Conservation (phyloP, 1,140 invertebrate species). For the Pseudomyrmex dendroicus region DNA sequence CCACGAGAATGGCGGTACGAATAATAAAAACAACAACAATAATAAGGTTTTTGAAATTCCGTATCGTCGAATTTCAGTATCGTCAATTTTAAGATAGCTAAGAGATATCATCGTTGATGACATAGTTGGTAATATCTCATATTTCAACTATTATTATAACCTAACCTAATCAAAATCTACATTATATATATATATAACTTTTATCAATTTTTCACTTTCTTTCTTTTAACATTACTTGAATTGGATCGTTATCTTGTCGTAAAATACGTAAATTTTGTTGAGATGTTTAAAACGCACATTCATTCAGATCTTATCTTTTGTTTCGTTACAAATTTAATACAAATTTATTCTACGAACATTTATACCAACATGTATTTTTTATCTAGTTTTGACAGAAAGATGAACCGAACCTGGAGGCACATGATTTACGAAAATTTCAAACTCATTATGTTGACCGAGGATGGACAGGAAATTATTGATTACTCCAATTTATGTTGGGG, state of each 20-base stretch:
- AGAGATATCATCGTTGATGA: neutral
- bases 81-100: neutral
- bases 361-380: conserved; percentile 27
- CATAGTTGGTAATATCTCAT: neutral
- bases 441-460: neutral
- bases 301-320: conserved; percentile 37
- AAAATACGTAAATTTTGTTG: conserved; percentile 20
- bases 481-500: neutral
- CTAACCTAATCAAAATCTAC: neutral
- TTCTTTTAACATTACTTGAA: conserved; percentile 4
- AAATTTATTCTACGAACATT: conserved; percentile 38
- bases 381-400: conserved; percentile 16
- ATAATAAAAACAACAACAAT: neutral
- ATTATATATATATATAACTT: neutral
- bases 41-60: neutral
- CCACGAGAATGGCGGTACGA: no score
- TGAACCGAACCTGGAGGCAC: neutral
- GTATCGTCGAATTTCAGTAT: neutral
- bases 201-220: conserved; percentile 1
- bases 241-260: conserved; percentile 29
- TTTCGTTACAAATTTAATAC: conserved; percentile 26
- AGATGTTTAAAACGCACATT: conserved; percentile 25
- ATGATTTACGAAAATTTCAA: conserved; percentile 39
- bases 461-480: conserved; percentile 22
- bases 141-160: conserved; percentile 8